phyloP scores from a whole-genome alignment of 2,797 vertebrate species.

The Pogonophryne albipinna region DNA sequence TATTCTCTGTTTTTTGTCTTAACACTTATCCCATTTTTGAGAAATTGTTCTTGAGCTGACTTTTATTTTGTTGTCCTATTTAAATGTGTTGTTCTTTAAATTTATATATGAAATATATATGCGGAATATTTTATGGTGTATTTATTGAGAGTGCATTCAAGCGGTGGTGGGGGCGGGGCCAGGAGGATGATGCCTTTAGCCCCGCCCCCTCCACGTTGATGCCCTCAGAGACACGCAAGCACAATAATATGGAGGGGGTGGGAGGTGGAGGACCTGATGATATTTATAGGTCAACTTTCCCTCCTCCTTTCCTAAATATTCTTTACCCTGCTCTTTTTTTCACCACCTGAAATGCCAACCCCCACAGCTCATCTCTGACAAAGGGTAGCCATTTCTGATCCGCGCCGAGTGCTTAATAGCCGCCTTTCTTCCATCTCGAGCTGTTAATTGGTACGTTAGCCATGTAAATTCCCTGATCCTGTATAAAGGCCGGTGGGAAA shows the following conservation, averaged over 20 bases:
- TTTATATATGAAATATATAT: constrained; percentile 75
- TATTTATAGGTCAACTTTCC: constrained; percentile 21
- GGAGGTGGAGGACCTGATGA: constrained; percentile 32
- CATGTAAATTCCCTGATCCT: constrained; percentile 65
- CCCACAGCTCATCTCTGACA: constrained; percentile 72
- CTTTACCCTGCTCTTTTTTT: constrained; percentile 41
- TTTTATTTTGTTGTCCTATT: constrained; percentile 89
- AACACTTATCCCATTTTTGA: constrained; percentile 84
- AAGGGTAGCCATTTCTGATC: constrained; percentile 77
- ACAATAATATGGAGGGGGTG: constrained; percentile 78
- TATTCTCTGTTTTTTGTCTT: constrained; percentile 83
- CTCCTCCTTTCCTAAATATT: constrained; percentile 27
- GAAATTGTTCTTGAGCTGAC: constrained; percentile 88
- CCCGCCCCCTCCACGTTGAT: constrained; percentile 75
- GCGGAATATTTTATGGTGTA: constrained; percentile 88
- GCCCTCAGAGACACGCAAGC: constrained; percentile 79
- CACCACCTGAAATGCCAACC: constrained; percentile 44
- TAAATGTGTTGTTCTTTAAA: constrained; percentile 87
- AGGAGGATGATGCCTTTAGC: constrained; percentile 63
- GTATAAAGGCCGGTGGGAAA: constrained; percentile 43
- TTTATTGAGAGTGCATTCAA: constrained; percentile 85
- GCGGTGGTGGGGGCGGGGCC: constrained; percentile 76
- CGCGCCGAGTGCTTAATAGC: constrained; percentile 69
- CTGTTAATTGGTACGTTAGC: constrained; percentile 81
- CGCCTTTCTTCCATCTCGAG: constrained; percentile 69